Percentiles rank a stretch among this genome's conserved stretches.
phyloP scores from a whole-genome alignment of 2,888 invertebrate genomes.

The Pherbina coryleti region DNA sequence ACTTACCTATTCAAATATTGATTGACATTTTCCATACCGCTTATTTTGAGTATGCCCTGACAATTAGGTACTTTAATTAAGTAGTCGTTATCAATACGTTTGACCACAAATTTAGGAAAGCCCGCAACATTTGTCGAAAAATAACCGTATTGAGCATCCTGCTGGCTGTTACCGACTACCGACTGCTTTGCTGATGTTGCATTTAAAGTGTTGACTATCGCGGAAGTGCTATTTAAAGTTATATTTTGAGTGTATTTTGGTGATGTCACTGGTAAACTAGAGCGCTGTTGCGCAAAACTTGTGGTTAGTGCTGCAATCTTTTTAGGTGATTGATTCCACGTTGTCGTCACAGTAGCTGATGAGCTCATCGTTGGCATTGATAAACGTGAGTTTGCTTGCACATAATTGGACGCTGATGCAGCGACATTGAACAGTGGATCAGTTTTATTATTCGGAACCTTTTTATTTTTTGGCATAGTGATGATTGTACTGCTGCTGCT shows the following conservation, averaged over 20 bases:
- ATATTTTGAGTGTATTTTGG: background rate
- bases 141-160: slow-evolving; percentile 53
- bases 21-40: slow-evolving; percentile 51
- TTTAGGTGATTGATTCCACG: background rate
- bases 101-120: slow-evolving; percentile 58
- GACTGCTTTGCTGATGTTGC: background rate
- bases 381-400: background rate
- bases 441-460: too few relatives aligned
- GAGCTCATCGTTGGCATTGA: background rate
- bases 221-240: background rate
- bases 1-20: slow-evolving; percentile 62
- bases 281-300: background rate
- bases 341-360: background rate
- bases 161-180: background rate
- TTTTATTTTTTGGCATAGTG: background rate
- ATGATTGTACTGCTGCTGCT: background rate
- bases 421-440: background rate
- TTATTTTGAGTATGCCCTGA: slow-evolving; percentile 54
- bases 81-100: slow-evolving; percentile 52
- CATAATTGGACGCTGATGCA: background rate
- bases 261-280: slow-evolving; percentile 1
- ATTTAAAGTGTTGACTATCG: background rate
- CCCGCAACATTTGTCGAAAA: slow-evolving; percentile 51
- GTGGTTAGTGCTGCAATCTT: background rate
- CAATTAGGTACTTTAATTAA: slow-evolving; percentile 58